Conservation (phyloP, 2,888 invertebrate species). For the Parascotia fuliginaria region DNA sequence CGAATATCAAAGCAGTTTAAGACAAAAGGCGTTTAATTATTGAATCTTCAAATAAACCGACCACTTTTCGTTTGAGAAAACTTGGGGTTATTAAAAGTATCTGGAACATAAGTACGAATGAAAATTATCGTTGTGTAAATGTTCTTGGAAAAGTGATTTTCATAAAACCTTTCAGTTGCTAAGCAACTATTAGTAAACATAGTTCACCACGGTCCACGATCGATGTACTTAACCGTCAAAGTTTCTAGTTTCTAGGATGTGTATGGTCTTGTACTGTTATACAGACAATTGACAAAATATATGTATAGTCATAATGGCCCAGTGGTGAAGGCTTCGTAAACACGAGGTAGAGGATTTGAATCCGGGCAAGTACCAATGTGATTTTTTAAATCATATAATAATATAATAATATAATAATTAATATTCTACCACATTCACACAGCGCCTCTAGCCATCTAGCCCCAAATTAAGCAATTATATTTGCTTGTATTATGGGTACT, state of each 20-base stretch:
- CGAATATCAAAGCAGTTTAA: too few relatives aligned
- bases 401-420: too few relatives aligned
- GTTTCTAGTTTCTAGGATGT: neutral
- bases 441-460: too few relatives aligned
- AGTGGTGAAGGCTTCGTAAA: too few relatives aligned
- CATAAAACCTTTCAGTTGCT: constrained; percentile 51
- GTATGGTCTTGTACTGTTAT: neutral
- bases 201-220: constrained; percentile 49
- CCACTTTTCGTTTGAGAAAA: neutral
- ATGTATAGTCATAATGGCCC: too few relatives aligned
- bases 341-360: too few relatives aligned
- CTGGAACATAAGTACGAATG: constrained; percentile 14
- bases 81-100: constrained; percentile 7
- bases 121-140: constrained; percentile 32
- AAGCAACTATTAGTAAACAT: constrained; percentile 58
- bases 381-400: too few relatives aligned
- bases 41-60: neutral
- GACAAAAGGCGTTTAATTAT: neutral
- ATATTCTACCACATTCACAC: too few relatives aligned
- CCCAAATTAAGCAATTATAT: too few relatives aligned
- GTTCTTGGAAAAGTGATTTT: constrained; percentile 21
- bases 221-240: constrained; percentile 37
- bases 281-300: too few relatives aligned
- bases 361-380: too few relatives aligned
- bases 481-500: too few relatives aligned